Percentiles rank a stretch among this genome's conserved stretches.
These are phyloP conservation scores for Tenthredo mesomela DNA, from an alignment of 2,888 invertebrate genomes.

Conservation along the genomic window DNA sequence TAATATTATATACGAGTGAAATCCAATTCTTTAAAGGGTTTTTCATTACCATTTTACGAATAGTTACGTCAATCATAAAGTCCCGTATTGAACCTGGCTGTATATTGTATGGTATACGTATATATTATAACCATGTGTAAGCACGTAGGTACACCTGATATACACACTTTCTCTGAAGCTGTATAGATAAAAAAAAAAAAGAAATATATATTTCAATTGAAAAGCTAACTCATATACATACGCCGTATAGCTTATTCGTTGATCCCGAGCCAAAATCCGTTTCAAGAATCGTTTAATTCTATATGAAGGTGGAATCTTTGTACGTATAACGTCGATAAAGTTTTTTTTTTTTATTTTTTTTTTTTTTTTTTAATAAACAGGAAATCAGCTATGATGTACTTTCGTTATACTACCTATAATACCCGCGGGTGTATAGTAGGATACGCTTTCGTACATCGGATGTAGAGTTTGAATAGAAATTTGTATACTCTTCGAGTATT, in stretches of 20 bases:
- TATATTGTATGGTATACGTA: not conserved
- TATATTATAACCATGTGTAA: not conserved
- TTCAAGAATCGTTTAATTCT: not conserved
- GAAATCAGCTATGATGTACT: conserved; percentile 28
- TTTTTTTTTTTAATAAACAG: not conserved
- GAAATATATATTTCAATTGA: not conserved
- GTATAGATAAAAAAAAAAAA: not conserved
- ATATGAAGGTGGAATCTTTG: not conserved
- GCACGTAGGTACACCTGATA: conserved; percentile 14
- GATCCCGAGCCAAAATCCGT: not conserved
- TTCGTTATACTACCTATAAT: not conserved
- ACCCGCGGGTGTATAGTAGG: not conserved
- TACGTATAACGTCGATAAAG: not conserved
- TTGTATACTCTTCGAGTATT: not conserved
- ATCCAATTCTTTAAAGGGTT: conserved; percentile 8
- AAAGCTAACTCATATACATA: not conserved
- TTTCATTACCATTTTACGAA: conserved; percentile 16
- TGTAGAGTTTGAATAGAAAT: conserved; percentile 15
- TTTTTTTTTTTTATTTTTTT: not conserved
- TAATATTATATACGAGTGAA: conserved; percentile 14
- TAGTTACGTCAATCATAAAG: conserved; percentile 28
- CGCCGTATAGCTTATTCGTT: not conserved
- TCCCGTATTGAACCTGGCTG: not conserved
- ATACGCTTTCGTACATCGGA: conserved; percentile 25
- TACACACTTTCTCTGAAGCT: conserved; percentile 39